Evolutionary conservation across 2,113 vertebrate genomes (phyloP), one percentile per base, ranked within the genome.

Genomic region (Oncorhynchus tshawytscha): DNA sequence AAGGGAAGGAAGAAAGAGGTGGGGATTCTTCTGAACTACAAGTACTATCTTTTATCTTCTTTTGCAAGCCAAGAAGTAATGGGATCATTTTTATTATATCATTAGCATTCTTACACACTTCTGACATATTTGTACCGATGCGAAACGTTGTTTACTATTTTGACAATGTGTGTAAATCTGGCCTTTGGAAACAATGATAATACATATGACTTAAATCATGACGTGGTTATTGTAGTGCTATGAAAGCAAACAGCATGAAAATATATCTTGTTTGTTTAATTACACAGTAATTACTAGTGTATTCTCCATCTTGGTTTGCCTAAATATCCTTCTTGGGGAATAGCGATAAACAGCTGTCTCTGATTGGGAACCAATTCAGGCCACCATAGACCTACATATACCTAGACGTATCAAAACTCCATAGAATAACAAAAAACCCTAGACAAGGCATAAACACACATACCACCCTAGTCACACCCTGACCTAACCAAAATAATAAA

Each of bases 141-240:
- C 15, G 2, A 15, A 85, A 88, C 75, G 85, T 85, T 89, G 88
- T 93, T 92, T 92, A 91, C 89, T 90, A 90, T 51, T 91, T 91
- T 90, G 89, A 88, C 74, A 80, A 76, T 82, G 71, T 39, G 39
- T 9, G 39, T 8, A 39, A 39, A 74, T 83, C 79, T 84, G 78
- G 82, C 88, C 86, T 34, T 88, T 79, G 81, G 84, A 67, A 78
- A 83, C 69, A 71, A 81, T 77, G 65, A 76, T 73, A 12, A 81
- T 90, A 75, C 84, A 84, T 91, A 84, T 92, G 81, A 90, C 85
- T 87, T 89, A 82, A 86, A 83, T 90, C 45, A 80, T 85, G 78
- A 78, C 85, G 81, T 87, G 79, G 18, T 90, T 80, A 86, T 91
- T 75, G 87, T 91, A 90, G 86, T 90, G 85, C 91, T 89, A 89